phyloP scores from a whole-genome alignment of 2,113 vertebrate species.

The Nibea coibor region DNA sequence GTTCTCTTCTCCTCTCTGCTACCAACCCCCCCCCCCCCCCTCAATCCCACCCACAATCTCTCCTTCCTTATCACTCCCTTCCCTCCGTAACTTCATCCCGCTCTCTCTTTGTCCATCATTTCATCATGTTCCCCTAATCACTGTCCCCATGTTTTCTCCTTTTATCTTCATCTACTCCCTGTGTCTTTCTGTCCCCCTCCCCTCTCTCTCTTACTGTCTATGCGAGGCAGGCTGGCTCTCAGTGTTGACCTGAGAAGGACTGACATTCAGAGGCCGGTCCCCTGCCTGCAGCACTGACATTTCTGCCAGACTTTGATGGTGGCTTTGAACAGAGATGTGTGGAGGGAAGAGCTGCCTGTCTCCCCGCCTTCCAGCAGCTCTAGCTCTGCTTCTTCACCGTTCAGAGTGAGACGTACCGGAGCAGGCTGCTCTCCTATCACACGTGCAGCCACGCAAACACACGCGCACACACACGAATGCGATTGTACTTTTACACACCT shows the following conservation, averaged over 20 bases:
- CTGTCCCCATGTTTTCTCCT: constrained; percentile 65
- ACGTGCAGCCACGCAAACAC: constrained; percentile 27
- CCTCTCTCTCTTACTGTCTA: constrained; percentile 46
- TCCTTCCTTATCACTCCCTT: constrained; percentile 32
- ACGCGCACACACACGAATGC: constrained; percentile 6
- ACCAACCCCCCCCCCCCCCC: too few species aligned
- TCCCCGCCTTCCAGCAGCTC: constrained; percentile 74
- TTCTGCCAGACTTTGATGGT: constrained; percentile 86
- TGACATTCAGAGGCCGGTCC: constrained; percentile 85
- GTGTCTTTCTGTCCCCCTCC: constrained; percentile 20
- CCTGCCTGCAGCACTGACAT: constrained; percentile 85
- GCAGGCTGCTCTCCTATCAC: constrained; percentile 47
- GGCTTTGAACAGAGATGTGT: constrained; percentile 86
- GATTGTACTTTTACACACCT: constrained; percentile 3
- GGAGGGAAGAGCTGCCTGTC: constrained; percentile 78
- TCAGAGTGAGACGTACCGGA: constrained; percentile 71
- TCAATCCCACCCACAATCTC: constrained; percentile 17
- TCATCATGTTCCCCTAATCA: constrained; percentile 73
- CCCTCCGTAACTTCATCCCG: constrained; percentile 17
- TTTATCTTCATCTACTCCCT: constrained; percentile 64
- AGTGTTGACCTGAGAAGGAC: constrained; percentile 82
- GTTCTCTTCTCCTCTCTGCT: constrained; percentile 40
- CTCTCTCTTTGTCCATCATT: constrained; percentile 49
- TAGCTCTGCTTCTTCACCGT: constrained; percentile 57
- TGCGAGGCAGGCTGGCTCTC: constrained; percentile 66